Evolutionary conservation across 30 jellyfish, hydroid and myxozoan genomes (phyloP).

Genomic region (Mastigias papua): DNA sequence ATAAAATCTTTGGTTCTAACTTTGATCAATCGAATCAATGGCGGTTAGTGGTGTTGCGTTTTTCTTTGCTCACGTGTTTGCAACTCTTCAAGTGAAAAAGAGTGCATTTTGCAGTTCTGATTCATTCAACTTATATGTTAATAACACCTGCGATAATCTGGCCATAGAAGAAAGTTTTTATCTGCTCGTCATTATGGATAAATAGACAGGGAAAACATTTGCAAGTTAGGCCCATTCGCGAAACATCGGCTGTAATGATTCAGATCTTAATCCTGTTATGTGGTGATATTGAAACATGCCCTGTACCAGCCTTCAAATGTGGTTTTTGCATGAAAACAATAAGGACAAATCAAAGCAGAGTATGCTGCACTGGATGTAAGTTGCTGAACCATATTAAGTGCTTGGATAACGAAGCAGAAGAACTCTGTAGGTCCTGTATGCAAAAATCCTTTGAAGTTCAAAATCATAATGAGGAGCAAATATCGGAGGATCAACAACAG

Average conservation of each 20-base stretch:
- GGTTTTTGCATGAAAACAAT: constrained; percentile 39
- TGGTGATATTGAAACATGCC: constrained; percentile 52
- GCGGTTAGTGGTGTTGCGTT: not conserved
- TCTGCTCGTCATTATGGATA: constrained; percentile 36
- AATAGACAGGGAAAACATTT: constrained; percentile 21
- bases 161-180: constrained; percentile 21
- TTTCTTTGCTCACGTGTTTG: constrained; percentile 12
- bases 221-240: constrained; percentile 24
- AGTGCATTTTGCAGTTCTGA: constrained; percentile 44
- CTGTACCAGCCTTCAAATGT: constrained; percentile 44
- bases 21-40: too few species aligned
- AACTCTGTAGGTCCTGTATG: constrained; percentile 61
- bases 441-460: constrained; percentile 41
- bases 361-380: constrained; percentile 44
- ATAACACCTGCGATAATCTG: constrained; percentile 25
- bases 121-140: constrained; percentile 27
- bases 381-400: constrained; percentile 53
- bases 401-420: constrained; percentile 53
- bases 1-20: too few species aligned
- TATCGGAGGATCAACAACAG: constrained; percentile 45
- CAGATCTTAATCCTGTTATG: constrained; percentile 56
- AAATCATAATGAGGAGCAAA: constrained; percentile 52
- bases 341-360: constrained; percentile 52
- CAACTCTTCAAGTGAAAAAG: constrained; percentile 23
- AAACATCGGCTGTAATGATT: constrained; percentile 17